phyloP scores from a whole-genome alignment of 2,888 invertebrate genomes.

The Oscheius sp. region DNA sequence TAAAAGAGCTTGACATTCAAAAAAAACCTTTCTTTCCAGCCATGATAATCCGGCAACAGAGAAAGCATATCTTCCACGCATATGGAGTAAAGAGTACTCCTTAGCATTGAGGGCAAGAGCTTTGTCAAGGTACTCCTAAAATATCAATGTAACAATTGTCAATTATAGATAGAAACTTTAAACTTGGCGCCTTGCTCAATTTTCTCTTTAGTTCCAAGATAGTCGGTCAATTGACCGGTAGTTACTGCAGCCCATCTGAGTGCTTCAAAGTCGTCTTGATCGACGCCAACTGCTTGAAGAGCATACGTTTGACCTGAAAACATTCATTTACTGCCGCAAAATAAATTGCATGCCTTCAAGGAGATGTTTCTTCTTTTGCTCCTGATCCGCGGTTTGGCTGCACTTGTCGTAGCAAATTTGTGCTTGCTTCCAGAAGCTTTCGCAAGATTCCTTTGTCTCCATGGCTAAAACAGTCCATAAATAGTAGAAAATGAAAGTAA shows the following conservation, averaged over 20 bases:
- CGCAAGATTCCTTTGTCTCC: neutral
- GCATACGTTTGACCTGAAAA: slow-evolving; percentile 9
- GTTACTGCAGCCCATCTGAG: slow-evolving; percentile 67
- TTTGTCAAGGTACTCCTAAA: slow-evolving; percentile 65
- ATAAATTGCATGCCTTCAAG: slow-evolving; percentile 50
- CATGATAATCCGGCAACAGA: slow-evolving; percentile 59
- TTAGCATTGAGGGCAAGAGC: slow-evolving; percentile 56
- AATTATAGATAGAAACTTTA: slow-evolving; percentile 49
- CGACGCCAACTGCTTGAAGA: too few species aligned
- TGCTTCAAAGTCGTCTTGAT: too few species aligned
- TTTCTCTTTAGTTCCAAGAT: slow-evolving; percentile 67
- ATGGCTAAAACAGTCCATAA: too few species aligned
- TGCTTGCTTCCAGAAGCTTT: slow-evolving; percentile 49
- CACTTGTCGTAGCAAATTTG: slow-evolving; percentile 43
- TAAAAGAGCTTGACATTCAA: too few species aligned
- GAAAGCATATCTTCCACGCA: slow-evolving; percentile 58
- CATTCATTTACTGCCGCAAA: too few species aligned
- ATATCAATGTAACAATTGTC: neutral
- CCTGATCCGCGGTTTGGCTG: slow-evolving; percentile 40
- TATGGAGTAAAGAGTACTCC: slow-evolving; percentile 57
- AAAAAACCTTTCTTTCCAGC: slow-evolving; percentile 63
- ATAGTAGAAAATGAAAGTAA: too few species aligned
- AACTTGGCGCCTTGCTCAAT: slow-evolving; percentile 69
- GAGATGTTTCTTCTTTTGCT: slow-evolving; percentile 61
- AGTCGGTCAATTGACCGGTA: slow-evolving; percentile 64